These are phyloP conservation scores for Haliclona indistincta DNA, from an alignment of 37 sponge, comb jelly and placozoan genomes.

Conservation along the genomic window DNA sequence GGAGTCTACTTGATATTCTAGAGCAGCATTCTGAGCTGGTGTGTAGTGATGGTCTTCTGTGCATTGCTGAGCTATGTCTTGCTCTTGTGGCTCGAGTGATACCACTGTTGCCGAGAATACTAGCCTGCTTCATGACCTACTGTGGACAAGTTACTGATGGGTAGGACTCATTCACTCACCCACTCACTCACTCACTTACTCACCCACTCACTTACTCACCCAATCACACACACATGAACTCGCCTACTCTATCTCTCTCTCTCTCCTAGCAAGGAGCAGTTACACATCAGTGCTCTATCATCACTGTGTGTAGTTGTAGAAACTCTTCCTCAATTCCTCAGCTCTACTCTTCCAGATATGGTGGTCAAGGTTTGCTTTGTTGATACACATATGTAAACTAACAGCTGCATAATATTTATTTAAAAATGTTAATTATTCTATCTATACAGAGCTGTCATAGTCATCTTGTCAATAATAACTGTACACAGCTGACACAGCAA, in stretches of 20 bases:
- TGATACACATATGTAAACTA: not conserved
- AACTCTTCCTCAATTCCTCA: constrained; percentile 69
- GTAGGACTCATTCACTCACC: not conserved
- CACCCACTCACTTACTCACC: not conserved
- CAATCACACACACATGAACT: not conserved
- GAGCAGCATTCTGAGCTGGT: constrained; percentile 14
- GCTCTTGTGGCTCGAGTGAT: constrained; percentile 54
- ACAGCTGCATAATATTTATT: not conserved
- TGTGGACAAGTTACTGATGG: constrained; percentile 4
- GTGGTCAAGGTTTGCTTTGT: constrained; percentile 33
- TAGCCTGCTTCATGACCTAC: constrained; percentile 33
- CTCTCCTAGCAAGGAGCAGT: not conserved
- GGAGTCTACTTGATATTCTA: not conserved
- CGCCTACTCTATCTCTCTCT: not conserved
- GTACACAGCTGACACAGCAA: constrained; percentile 1
- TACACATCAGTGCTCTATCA: constrained; percentile 40
- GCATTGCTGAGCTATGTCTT: constrained; percentile 28
- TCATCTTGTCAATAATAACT: not conserved
- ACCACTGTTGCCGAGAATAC: constrained; percentile 45
- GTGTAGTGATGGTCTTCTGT: constrained; percentile 24
- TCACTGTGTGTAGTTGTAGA: constrained; percentile 35
- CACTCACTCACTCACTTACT: not conserved
- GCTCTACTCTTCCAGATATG: constrained; percentile 40
- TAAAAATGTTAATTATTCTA: not conserved
- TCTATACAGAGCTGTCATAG: constrained; percentile 6